Evolutionary conservation across 2,797 vertebrate species (phyloP), one percentile per base, ranked within the genome.

Genomic region (Ctenochaetus hawaiiensis): DNA sequence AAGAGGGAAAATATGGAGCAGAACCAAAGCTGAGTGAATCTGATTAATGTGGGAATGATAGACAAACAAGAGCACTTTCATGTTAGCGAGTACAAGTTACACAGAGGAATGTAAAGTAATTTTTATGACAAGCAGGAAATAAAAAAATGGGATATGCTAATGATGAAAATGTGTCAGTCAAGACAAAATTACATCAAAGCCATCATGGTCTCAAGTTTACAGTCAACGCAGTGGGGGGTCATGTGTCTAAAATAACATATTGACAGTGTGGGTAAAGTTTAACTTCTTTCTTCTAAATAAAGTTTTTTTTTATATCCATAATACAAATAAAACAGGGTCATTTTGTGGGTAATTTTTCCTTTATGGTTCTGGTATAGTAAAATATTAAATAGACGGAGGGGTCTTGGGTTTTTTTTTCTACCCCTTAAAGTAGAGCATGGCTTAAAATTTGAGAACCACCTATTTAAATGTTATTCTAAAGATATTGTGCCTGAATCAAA

Each of bases 1-100:
- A 47, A 7, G 41, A 4, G n/a, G 20, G 8, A 11, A 62, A 62
- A 62, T 62, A 30, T 49, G 47, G 47, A 49, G 62, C 45, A 64
- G 62, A 49, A 37, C 43, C 43, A 44, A 60, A 48, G 48, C 37
- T 20, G 51, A 81, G 47, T 43, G 37, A 65, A 66, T 66, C 56
- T 59, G 56, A 73, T 68, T 68, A 70, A 17, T 48, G 60, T 48
- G 23, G 6, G 44, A 34, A n/a, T 48, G 44, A 48, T 17, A 17
- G 14, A 44, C 23, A 12, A 63, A 76, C 47, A 22, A 47, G 20
- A 49, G 45, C 17, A 48, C 39, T 60, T 67, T 76, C 37, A 68
- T 2, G 2, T 44, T 63, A 30, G 14, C 4, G 8, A 67, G 52
- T 72, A 48, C 37, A 20, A n/a, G 49, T 61, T 56, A 26, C 7